Conservation (phyloP, 2,113 vertebrate genomes). For the Conger conger region DNA sequence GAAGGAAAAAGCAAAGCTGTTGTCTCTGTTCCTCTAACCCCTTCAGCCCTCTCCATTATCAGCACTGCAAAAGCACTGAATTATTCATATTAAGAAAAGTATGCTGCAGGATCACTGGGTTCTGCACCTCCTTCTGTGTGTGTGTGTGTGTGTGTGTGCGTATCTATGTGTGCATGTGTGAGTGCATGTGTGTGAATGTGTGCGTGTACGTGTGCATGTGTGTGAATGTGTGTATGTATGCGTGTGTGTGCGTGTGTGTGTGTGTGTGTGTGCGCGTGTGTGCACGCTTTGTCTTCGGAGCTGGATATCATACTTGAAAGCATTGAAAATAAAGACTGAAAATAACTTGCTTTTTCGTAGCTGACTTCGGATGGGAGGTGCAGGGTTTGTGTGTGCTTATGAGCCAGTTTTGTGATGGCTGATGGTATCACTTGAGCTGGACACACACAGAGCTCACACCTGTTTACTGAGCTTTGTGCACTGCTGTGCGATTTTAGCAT, state of each 20-base stretch:
- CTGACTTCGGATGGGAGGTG: no score
- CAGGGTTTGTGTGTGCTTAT: no score
- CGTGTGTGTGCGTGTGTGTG: no score
- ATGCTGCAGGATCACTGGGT: background rate
- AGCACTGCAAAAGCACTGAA: background rate
- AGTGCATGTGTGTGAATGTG: background rate
- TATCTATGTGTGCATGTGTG: background rate
- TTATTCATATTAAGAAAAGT: conserved; percentile 1
- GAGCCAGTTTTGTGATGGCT: no score
- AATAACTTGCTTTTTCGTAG: no score
- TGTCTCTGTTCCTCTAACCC: background rate
- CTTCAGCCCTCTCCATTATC: conserved; percentile 9
- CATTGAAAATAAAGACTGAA: no score
- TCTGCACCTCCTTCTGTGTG: background rate
- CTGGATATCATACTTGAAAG: background rate
- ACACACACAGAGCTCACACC: no score
- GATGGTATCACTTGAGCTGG: no score
- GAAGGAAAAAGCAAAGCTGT: background rate
- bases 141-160: background rate
- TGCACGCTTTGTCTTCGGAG: background rate
- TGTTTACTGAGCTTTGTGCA: no score
- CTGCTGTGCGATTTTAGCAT: no score
- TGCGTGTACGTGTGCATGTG: background rate
- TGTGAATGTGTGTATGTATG: background rate
- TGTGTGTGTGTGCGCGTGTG: background rate